Conservation (phyloP, 2,888 invertebrate species). For the Hyposoter dolosus region DNA sequence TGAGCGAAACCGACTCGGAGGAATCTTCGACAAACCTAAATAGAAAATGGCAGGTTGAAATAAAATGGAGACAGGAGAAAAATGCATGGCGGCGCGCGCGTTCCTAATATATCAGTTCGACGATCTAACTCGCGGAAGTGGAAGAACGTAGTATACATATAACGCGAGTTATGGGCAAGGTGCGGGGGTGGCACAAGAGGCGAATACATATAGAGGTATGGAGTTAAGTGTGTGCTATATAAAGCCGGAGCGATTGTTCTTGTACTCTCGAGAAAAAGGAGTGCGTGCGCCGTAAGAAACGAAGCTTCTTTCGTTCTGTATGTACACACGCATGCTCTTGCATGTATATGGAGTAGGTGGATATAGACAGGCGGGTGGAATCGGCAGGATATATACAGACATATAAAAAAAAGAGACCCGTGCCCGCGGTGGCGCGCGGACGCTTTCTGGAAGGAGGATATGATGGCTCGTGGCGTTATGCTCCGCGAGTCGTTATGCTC, state of each 20-base stretch:
- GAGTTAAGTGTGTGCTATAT: constrained; percentile 18
- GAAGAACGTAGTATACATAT: constrained; percentile 68
- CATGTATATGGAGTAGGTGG: neutral
- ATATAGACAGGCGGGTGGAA: constrained; percentile 52
- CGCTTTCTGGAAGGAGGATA: constrained; percentile 83
- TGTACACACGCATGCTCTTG: neutral
- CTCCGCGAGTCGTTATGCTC: constrained; percentile 84
- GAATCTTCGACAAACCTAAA: neutral
- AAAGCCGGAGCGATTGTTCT: constrained; percentile 57
- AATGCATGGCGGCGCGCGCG: constrained; percentile 69
- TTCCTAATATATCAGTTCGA: constrained; percentile 79
- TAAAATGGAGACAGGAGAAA: constrained; percentile 11
- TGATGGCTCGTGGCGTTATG: constrained; percentile 85
- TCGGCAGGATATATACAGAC: constrained; percentile 41
- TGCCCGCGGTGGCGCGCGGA: constrained; percentile 67
- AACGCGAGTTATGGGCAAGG: constrained; percentile 49
- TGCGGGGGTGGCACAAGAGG: constrained; percentile 52
- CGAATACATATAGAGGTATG: no score
- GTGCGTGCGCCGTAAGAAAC: constrained; percentile 61
- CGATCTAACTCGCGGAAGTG: constrained; percentile 83
- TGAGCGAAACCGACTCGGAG: neutral
- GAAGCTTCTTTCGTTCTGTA: constrained; percentile 35
- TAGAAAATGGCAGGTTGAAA: neutral
- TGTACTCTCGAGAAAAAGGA: constrained; percentile 54
- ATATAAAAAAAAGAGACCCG: constrained; percentile 61